Conservation (phyloP, 2,797 vertebrate genomes). For the Gobio occitaniae region DNA sequence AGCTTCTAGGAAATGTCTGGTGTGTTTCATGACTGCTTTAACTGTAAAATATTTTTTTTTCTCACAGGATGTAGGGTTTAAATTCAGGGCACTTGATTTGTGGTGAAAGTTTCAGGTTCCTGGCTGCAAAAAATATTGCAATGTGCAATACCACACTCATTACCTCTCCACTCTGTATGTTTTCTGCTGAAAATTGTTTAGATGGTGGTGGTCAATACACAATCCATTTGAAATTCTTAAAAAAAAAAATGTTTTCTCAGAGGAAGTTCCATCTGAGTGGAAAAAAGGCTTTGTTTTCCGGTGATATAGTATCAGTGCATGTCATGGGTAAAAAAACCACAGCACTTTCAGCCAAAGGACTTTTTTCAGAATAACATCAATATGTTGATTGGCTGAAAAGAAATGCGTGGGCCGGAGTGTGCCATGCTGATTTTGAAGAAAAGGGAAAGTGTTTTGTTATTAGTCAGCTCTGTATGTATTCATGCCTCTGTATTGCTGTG, state of each 20-base stretch:
- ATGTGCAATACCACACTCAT: neutral
- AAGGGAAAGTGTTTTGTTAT: conserved; percentile 14
- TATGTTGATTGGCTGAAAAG: conserved; percentile 42
- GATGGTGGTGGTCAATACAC: neutral
- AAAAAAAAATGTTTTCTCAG: neutral
- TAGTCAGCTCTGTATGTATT: neutral
- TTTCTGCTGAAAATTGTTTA: neutral
- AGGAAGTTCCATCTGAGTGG: conserved; percentile 28
- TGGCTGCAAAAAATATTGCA: neutral
- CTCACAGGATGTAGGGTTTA: conserved; percentile 21
- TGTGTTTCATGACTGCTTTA: neutral
- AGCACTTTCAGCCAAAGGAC: neutral
- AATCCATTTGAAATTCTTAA: neutral
- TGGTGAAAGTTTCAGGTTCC: neutral
- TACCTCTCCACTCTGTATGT: neutral
- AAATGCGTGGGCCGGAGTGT: conserved; percentile 12
- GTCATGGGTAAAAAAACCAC: conserved; percentile 45
- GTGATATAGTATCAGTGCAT: conserved; percentile 11
- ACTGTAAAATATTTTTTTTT: neutral
- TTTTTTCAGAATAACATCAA: conserved; percentile 17
- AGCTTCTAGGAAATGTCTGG: neutral
- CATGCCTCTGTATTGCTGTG: neutral
- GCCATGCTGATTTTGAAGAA: conserved; percentile 36
- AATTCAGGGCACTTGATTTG: neutral
- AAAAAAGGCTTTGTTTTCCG: neutral